Percentiles rank a stretch among this genome's conserved stretches.
Conservation (phyloP, 2,888 invertebrate species). For the Eretmocerus hayati region DNA sequence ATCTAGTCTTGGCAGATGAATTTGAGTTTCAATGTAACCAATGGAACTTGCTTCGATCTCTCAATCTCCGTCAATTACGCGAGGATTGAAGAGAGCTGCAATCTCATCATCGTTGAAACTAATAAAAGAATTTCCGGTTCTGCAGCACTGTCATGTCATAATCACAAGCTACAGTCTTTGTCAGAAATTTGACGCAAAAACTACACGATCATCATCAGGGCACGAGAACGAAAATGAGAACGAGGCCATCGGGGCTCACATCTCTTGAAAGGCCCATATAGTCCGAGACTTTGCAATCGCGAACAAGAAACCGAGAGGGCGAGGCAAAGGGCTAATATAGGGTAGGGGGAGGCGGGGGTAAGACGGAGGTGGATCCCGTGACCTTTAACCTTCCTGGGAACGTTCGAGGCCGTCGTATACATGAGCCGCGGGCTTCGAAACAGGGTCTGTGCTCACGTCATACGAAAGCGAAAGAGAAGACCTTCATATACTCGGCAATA, state of each 20-base stretch:
- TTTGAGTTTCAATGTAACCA: too few relatives aligned
- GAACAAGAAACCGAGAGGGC: neutral
- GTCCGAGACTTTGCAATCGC: too few relatives aligned
- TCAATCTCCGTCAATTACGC: too few relatives aligned
- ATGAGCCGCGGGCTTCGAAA: constrained; percentile 30
- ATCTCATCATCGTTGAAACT: too few relatives aligned
- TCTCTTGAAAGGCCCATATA: too few relatives aligned
- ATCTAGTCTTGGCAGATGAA: too few relatives aligned
- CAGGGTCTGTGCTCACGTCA: constrained; percentile 2
- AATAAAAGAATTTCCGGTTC: too few relatives aligned
- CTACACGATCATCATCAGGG: neutral
- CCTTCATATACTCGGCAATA: too few relatives aligned
- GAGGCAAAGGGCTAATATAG: neutral
- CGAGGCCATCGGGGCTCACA: neutral
- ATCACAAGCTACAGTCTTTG: too few relatives aligned
- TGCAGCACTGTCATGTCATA: too few relatives aligned
- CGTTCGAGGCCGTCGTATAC: constrained; percentile 23
- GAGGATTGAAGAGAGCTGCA: too few relatives aligned
- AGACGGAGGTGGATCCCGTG: constrained; percentile 27
- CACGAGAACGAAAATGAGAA: neutral
- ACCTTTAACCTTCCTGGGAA: constrained; percentile 40
- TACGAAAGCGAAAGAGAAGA: neutral
- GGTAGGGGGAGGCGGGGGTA: neutral
- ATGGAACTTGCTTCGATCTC: too few relatives aligned
- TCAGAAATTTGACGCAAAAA: neutral